A percentile compares a stretch with the other conserved stretches of the same genome.
phyloP scores from a whole-genome alignment of 1,140 invertebrate species.

The Medauroidea extradentata region DNA sequence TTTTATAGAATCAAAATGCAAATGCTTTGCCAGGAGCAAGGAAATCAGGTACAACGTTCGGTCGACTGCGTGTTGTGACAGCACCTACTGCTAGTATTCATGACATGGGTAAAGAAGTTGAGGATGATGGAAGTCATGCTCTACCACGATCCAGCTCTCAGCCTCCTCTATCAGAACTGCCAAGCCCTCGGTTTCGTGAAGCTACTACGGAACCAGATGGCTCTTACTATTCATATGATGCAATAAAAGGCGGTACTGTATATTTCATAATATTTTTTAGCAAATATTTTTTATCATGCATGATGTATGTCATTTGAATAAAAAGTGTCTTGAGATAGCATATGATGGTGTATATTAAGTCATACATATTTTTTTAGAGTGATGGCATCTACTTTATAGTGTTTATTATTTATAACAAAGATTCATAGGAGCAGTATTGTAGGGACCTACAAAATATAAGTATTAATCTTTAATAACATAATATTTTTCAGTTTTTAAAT shows the following conservation, averaged over 20 bases:
- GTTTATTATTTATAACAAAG: too few relatives aligned
- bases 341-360: not conserved
- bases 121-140: not conserved
- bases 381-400: not conserved
- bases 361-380: not conserved
- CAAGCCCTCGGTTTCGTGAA: conserved; percentile 30
- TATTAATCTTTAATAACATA: too few relatives aligned
- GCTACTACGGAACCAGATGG: conserved; percentile 30
- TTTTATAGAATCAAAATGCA: too few relatives aligned
- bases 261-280: not conserved
- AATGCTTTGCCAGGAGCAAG: not conserved
- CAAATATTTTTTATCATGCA: not conserved
- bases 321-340: not conserved
- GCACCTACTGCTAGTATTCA: conserved; percentile 54
- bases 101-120: conserved; percentile 37
- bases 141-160: too few relatives aligned
- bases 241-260: conserved; percentile 9
- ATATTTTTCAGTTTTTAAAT: too few relatives aligned
- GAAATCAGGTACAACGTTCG: conserved; percentile 46
- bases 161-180: conserved; percentile 17
- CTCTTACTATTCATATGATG: conserved; percentile 25
- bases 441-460: too few relatives aligned
- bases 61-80: conserved; percentile 55
- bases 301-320: not conserved
- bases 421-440: too few relatives aligned